These are phyloP conservation scores for Thymallus thymallus DNA, from an alignment of 2,113 vertebrate genomes.

Conservation along the genomic window DNA sequence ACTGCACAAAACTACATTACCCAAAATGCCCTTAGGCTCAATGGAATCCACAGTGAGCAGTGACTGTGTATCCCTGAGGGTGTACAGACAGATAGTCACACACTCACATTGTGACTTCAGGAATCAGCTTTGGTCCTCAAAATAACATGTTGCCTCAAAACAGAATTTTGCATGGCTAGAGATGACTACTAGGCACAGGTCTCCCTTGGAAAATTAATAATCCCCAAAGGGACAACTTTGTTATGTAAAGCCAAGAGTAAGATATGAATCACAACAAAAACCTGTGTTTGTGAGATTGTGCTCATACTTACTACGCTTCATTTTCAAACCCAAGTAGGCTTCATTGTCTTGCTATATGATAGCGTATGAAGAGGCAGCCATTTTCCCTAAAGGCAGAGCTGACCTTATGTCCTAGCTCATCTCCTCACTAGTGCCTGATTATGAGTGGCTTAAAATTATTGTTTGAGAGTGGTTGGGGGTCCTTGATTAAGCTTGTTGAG, in stretches of 20 bases:
- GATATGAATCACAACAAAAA: neutral
- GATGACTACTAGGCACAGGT: no score
- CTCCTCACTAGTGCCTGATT: constrained; percentile 13
- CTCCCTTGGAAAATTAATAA: no score
- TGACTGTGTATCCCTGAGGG: constrained; percentile 23
- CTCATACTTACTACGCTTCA: neutral
- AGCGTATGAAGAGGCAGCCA: neutral
- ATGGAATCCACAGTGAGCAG: constrained; percentile 10
- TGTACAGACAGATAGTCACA: constrained; percentile 46
- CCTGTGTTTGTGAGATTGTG: neutral
- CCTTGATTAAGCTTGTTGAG: constrained; percentile 17
- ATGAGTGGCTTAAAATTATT: neutral
- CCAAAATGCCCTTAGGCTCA: constrained; percentile 25
- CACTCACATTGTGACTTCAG: constrained; percentile 25
- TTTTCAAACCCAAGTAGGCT: neutral
- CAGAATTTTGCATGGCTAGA: no score
- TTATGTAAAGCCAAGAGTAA: no score
- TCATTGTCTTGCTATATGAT: neutral
- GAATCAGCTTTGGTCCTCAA: neutral
- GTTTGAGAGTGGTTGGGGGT: neutral
- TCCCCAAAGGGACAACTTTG: no score
- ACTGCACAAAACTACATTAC: constrained; percentile 1
- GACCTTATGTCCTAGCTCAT: neutral
- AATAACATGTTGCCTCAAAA: no score
- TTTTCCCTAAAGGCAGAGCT: constrained; percentile 6